Base-by-base conservation (phyloP, 2,797 vertebrate genomes). In the Hephaestus fuliginosus region DNA sequence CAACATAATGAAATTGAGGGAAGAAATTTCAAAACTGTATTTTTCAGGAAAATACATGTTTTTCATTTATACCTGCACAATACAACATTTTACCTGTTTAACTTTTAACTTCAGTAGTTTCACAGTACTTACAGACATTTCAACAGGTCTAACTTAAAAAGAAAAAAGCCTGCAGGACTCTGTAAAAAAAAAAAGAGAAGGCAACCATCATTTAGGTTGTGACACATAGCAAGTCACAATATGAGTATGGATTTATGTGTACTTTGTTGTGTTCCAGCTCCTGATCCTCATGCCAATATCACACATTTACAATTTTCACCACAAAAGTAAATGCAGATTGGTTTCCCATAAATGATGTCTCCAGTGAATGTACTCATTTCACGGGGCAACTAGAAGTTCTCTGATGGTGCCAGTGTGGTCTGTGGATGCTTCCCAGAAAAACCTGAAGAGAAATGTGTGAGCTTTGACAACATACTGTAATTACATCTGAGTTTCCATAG, bases 401-500 rank as follows among this genome's bases (percentile, higher is more conserved):
- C 39, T 62, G 39, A 78, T 58, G 55, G 41, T 70, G 70, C 73
- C 81, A 76, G 2, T 74, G 66, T 81, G 78, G 76, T 78, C 63
- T 65, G 43, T 76, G 22, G 85, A 88, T 20, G 8, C 43, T 83
- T 68, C 82, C 68, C 64, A 82, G 69, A 72, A 80, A 33, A 87
- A 61, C 60, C 57, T 72, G 68, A 63, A 63, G 67, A 82, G 39
- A 74, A 70, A 65, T 74, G 18, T 78, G 61, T 68, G 33, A 36
- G 65, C 48, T 75, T 80, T 81, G 81, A 83, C 75, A 82, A 73
- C 57, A 72, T 66, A 73, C 52, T 83, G 73, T 75, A 83, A 77
- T 83, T 88, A 63, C 80, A 81, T 72, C 43, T 15, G 22, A 20
- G 82, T 90, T 89, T 84, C 84, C 74, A 83, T 81, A 74, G 65